These are phyloP conservation scores for Drosophila bipectinata DNA, from an alignment of 1,140 invertebrate genomes.

Conservation along the genomic window DNA sequence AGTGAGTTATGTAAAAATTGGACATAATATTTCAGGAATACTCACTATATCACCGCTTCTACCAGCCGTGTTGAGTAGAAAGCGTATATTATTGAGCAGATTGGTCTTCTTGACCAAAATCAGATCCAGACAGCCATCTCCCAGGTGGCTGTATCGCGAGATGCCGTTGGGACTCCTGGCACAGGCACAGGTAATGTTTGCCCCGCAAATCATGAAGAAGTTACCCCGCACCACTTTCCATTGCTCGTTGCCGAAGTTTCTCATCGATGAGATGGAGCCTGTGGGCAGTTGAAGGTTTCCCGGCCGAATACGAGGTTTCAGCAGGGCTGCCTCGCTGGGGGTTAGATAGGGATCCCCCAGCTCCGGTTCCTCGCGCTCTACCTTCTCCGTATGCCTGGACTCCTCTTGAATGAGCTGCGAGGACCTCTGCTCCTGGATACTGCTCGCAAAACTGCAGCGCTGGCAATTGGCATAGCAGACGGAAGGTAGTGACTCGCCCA, in stretches of 20 bases:
- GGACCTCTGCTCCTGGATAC: constrained; percentile 83
- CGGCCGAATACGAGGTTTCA: constrained; percentile 52
- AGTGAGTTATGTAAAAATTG: constrained; percentile 21
- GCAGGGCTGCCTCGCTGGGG: constrained; percentile 43
- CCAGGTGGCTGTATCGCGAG: constrained; percentile 91
- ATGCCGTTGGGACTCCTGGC: constrained; percentile 90
- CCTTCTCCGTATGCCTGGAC: constrained; percentile 48
- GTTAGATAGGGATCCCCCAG: constrained; percentile 21
- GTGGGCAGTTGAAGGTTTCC: constrained; percentile 25
- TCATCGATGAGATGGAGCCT: constrained; percentile 33
- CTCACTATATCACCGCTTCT: constrained; percentile 87
- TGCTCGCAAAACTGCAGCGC: constrained; percentile 66
- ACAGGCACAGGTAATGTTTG: constrained; percentile 92
- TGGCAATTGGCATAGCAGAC: constrained; percentile 77
- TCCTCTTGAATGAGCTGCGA: constrained; percentile 78
- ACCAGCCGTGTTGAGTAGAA: constrained; percentile 87
- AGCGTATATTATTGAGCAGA: constrained; percentile 89
- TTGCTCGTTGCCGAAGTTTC: constrained; percentile 43
- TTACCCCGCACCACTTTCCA: constrained; percentile 89
- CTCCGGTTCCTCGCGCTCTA: constrained; percentile 2
- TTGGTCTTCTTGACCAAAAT: constrained; percentile 91
- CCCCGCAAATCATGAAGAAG: constrained; percentile 92
- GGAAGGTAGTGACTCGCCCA: constrained; percentile 45
- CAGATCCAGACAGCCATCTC: constrained; percentile 92
- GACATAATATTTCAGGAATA: constrained; percentile 15